A percentile compares a stretch with the other conserved stretches of the same genome.
phyloP scores from a whole-genome alignment of 2,797 vertebrate species.

The Gymnothorax javanicus region DNA sequence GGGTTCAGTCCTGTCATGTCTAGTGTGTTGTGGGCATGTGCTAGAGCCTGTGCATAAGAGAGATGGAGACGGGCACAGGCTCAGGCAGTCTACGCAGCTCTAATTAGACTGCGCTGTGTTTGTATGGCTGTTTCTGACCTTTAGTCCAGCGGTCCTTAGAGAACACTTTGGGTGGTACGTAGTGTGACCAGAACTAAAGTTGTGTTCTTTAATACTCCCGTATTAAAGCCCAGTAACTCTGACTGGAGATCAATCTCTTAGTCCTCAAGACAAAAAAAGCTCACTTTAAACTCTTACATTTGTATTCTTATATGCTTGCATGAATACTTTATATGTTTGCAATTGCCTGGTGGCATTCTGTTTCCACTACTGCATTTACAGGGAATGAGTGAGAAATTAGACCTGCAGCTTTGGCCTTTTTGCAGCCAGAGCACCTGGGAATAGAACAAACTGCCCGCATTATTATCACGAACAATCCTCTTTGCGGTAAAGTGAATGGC shows the following conservation, averaged over 20 bases:
- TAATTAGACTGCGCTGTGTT: not conserved
- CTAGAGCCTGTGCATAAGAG: not conserved
- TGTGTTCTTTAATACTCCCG: not conserved
- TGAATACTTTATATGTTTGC: no score
- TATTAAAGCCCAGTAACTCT: no score
- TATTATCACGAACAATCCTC: no score
- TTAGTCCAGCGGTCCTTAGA: not conserved
- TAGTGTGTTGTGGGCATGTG: not conserved
- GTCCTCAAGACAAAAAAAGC: no score
- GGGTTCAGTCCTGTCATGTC: not conserved
- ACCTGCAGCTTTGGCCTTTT: no score
- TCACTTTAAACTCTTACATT: not conserved
- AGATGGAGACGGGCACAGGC: not conserved
- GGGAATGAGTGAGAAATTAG: no score
- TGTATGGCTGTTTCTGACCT: not conserved
- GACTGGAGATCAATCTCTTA: no score
- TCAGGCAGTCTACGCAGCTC: not conserved
- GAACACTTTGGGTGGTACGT: not conserved
- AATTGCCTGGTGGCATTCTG: no score
- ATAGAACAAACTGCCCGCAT: no score
- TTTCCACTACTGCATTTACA: no score
- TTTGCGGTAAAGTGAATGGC: no score
- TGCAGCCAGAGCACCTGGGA: no score
- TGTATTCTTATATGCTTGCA: not conserved
- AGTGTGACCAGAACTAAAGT: not conserved